These are phyloP conservation scores for Dasypolia templi DNA, from an alignment of 2,888 invertebrate genomes.

Conservation along the genomic window DNA sequence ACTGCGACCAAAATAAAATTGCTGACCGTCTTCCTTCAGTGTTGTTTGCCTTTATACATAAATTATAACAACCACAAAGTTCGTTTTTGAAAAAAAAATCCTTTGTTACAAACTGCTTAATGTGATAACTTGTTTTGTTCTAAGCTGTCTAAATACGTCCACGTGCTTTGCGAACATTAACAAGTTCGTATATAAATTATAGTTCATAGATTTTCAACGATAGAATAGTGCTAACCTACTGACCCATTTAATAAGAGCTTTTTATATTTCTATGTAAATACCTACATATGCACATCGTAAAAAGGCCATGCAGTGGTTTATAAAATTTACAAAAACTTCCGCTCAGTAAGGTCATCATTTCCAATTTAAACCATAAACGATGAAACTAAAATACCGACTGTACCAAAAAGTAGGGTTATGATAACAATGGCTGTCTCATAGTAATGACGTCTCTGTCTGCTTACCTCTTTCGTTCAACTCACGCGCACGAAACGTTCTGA, in stretches of 20 bases:
- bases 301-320: not conserved
- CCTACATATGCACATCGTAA: not conserved
- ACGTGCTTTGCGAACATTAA: constrained; percentile 34
- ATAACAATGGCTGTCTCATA: constrained; percentile 44
- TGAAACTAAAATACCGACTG: constrained; percentile 5
- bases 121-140: constrained; percentile 31
- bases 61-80: constrained; percentile 18
- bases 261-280: too few species aligned
- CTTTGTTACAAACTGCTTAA: constrained; percentile 34
- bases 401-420: constrained; percentile 24
- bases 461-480: constrained; percentile 34
- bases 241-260: too few species aligned
- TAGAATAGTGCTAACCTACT: not conserved
- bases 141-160: constrained; percentile 8
- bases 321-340: not conserved
- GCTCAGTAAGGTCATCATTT: too few species aligned
- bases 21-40: not conserved
- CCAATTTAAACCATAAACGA: constrained; percentile 1
- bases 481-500: constrained; percentile 40
- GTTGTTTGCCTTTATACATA: constrained; percentile 15
- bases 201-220: not conserved
- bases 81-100: constrained; percentile 14
- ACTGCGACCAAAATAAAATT: constrained; percentile 51
- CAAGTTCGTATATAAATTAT: not conserved
- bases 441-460: constrained; percentile 10